A percentile compares a stretch with the other conserved stretches of the same genome.
Evolutionary conservation across 2,888 invertebrate species (phyloP).

Genomic region (Aradus depressus): DNA sequence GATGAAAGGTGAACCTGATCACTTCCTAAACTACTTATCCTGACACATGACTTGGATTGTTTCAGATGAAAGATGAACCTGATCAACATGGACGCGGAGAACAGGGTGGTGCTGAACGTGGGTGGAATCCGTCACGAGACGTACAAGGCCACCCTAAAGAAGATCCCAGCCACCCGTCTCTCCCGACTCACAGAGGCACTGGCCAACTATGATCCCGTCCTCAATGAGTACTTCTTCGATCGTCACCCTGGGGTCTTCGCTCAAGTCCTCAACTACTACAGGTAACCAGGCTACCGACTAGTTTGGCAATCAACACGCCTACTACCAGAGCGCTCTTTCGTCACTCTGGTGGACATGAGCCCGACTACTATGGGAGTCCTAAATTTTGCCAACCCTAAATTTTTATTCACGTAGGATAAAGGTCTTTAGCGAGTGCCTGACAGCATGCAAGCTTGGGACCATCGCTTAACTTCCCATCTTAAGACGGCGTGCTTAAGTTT

Average conservation of each 20-base stretch:
- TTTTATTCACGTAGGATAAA: too few species aligned
- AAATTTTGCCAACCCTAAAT: too few species aligned
- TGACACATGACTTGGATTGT: background rate
- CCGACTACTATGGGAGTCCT: too few species aligned
- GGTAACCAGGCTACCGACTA: conserved; percentile 48
- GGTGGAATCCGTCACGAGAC: conserved; percentile 94
- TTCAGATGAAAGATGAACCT: conserved; percentile 59
- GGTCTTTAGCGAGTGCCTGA: too few species aligned
- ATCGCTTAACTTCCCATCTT: too few species aligned
- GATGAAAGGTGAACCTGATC: too few species aligned
- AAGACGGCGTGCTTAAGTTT: too few species aligned
- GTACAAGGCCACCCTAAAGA: conserved; percentile 90
- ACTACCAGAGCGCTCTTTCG: too few species aligned
- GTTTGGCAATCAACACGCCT: too few species aligned
- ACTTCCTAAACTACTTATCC: background rate
- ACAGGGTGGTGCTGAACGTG: conserved; percentile 96
- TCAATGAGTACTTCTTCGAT: conserved; percentile 99
- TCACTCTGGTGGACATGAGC: too few species aligned
- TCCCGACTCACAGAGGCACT: conserved; percentile 91
- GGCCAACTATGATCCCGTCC: conserved; percentile 97
- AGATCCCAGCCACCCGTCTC: conserved; percentile 90
- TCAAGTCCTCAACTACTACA: conserved; percentile 94
- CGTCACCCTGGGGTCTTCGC: conserved; percentile 94
- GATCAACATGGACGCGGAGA: conserved; percentile 92
- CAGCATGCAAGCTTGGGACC: too few species aligned